Percentiles rank a stretch among this genome's conserved stretches.
These are phyloP conservation scores for Cossypha polioptera DNA, from an alignment of 2,797 vertebrate species.

Conservation along the genomic window DNA sequence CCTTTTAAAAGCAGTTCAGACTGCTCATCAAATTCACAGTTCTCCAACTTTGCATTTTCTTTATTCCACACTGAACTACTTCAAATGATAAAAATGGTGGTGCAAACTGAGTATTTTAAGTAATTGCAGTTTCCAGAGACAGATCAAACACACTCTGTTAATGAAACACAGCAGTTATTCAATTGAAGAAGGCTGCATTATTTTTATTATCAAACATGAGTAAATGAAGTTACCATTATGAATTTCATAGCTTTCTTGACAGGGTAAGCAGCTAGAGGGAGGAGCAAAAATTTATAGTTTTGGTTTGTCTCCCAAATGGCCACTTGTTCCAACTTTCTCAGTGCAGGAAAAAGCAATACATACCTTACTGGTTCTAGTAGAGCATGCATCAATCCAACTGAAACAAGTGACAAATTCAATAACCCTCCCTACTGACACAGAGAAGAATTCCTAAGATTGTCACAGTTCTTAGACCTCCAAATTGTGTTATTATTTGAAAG, in stretches of 20 bases:
- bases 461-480: background rate
- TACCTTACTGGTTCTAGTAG: background rate
- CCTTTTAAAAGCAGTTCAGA: slow-evolving; percentile 11
- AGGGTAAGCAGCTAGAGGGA: background rate
- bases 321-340: background rate
- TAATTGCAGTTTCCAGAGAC: background rate
- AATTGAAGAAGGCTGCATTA: background rate
- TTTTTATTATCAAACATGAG: background rate
- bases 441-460: background rate
- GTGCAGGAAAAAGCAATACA: background rate
- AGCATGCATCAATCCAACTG: background rate
- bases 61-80: background rate
- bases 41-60: background rate
- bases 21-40: background rate
- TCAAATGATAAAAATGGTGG: background rate
- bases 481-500: background rate
- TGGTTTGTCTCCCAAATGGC: background rate
- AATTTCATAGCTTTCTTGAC: background rate
- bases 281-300: background rate
- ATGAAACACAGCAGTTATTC: background rate
- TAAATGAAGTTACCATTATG: background rate
- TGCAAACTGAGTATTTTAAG: background rate
- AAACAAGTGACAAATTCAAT: background rate
- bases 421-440: background rate
- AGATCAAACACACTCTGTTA: background rate